Evolutionary conservation across 2,797 vertebrate genomes (phyloP).

Genomic region (Myotis daubentonii): DNA sequence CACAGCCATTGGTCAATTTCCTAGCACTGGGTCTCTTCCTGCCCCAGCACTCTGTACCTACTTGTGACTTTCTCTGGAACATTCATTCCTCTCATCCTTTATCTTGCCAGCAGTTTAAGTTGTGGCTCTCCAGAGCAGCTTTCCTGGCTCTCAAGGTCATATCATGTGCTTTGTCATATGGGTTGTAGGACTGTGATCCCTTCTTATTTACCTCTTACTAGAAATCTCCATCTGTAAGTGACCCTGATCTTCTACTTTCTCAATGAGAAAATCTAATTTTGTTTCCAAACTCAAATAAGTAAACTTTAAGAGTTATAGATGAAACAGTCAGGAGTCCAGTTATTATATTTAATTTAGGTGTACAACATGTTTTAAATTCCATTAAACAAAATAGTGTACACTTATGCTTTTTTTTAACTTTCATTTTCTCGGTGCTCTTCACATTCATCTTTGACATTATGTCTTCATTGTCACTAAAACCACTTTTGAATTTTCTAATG

Average conservation of each 20-base stretch:
- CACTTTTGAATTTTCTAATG: neutral
- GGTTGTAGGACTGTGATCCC: neutral
- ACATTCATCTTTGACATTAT: neutral
- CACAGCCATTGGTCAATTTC: neutral
- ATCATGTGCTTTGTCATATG: neutral
- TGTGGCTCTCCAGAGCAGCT: neutral
- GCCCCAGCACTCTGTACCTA: neutral
- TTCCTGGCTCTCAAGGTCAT: neutral
- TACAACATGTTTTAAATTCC: neutral
- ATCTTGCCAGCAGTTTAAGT: neutral
- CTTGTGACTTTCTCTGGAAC: neutral
- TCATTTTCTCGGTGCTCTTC: neutral
- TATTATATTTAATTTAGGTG: neutral
- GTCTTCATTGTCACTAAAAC: neutral
- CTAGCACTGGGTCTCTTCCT: neutral
- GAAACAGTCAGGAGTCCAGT: neutral
- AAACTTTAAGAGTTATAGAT: neutral
- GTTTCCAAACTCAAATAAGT: neutral
- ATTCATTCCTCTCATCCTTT: neutral
- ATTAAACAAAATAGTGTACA: neutral
- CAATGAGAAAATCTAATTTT: neutral
- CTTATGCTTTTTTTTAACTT: neutral
- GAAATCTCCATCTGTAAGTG: neutral
- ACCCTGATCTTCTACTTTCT: neutral
- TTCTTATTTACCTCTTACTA: neutral